Percentiles rank a stretch among this genome's conserved stretches.
phyloP scores from a whole-genome alignment of 2,888 invertebrate genomes.

The Actias luna region DNA sequence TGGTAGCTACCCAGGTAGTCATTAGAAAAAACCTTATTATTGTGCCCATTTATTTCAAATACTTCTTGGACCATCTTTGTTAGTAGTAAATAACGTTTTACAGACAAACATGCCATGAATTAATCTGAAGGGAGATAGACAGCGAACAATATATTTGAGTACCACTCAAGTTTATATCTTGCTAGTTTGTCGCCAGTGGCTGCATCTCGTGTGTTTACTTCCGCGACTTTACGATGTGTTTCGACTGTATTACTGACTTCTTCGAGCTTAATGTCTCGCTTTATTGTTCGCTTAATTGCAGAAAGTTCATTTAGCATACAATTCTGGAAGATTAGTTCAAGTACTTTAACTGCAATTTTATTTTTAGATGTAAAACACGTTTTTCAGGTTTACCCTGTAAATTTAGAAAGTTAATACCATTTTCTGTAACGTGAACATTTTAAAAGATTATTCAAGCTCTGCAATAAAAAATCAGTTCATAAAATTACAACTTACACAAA shows the following conservation, averaged over 20 bases:
- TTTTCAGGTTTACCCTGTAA: no score
- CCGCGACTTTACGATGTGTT: slow-evolving; percentile 1
- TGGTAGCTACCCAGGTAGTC: no score
- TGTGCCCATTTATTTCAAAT: background rate
- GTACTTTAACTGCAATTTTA: background rate
- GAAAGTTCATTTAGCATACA: background rate
- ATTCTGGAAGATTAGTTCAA: background rate
- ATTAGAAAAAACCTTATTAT: no score
- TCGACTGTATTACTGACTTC: slow-evolving; percentile 2
- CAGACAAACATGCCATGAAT: background rate
- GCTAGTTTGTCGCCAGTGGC: background rate
- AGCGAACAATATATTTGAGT: slow-evolving; percentile 4
- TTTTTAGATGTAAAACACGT: no score
- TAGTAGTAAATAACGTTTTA: background rate
- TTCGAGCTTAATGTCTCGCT: background rate
- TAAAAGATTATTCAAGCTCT: no score
- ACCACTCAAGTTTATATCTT: background rate
- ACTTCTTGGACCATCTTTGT: background rate
- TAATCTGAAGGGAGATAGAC: background rate
- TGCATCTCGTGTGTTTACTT: slow-evolving; percentile 2
- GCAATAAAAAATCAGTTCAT: no score
- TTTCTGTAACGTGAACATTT: no score
- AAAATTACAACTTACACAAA: no score
- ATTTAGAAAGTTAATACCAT: no score
- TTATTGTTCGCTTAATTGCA: background rate